These are phyloP conservation scores for Amia ocellicauda DNA, from an alignment of 2,113 vertebrate species.

Conservation along the genomic window DNA sequence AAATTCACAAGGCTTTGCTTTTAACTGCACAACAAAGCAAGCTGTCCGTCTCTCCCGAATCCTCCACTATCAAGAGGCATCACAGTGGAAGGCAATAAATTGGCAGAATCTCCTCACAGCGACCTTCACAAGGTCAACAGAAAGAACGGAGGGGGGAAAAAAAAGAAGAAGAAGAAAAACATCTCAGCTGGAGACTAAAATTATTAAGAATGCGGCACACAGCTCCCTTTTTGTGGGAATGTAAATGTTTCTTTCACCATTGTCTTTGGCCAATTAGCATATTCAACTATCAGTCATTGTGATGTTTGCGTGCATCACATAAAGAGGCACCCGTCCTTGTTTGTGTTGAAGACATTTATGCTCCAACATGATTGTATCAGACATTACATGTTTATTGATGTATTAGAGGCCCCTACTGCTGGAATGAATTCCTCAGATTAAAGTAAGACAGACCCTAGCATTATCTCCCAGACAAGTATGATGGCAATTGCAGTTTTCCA, in stretches of 20 bases:
- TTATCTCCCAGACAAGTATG: too few species aligned
- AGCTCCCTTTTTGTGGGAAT: neutral
- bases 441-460: too few species aligned
- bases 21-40: conserved; percentile 1
- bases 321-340: too few species aligned
- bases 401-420: too few species aligned
- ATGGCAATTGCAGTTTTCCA: too few species aligned
- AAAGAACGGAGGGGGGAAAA: neutral
- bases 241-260: conserved; percentile 13
- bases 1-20: conserved; percentile 9
- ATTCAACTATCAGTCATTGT: conserved; percentile 5
- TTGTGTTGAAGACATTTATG: too few species aligned
- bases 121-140: conserved; percentile 8
- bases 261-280: conserved; percentile 1
- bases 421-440: too few species aligned
- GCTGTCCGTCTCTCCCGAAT: neutral
- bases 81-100: neutral
- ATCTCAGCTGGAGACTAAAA: neutral
- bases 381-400: too few species aligned
- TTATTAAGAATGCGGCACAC: conserved; percentile 4
- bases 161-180: neutral
- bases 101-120: neutral
- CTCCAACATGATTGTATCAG: too few species aligned
- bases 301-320: too few species aligned
- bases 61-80: neutral